Percentiles rank a stretch among this genome's conserved stretches.
Conservation (phyloP, 1,140 invertebrate genomes). For the Tyrophagus putrescentiae region DNA sequence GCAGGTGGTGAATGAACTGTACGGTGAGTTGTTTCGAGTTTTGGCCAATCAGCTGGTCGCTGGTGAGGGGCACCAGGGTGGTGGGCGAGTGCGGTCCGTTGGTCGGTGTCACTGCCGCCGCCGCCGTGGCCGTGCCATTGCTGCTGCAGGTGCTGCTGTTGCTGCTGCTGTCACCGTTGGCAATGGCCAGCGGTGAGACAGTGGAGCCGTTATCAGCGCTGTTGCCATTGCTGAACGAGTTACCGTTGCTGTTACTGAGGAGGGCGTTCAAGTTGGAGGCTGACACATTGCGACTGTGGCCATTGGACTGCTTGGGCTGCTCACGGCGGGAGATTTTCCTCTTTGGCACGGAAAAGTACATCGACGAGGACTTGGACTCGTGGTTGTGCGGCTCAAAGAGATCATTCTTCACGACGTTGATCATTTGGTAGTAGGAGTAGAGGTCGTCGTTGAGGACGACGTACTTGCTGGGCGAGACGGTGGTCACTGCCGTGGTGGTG, state of each 20-base stretch:
- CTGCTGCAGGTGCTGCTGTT: neutral
- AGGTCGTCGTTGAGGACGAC: conserved; percentile 13
- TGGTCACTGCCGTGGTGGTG: neutral
- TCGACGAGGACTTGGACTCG: neutral
- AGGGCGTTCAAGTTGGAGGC: neutral
- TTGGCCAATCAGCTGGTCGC: neutral
- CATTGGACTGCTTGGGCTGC: neutral
- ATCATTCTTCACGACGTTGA: conserved; percentile 19
- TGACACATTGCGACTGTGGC: neutral
- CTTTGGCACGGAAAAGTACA: neutral
- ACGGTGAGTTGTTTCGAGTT: conserved; percentile 12
- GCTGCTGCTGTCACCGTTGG: neutral
- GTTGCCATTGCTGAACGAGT: neutral
- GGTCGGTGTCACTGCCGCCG: neutral
- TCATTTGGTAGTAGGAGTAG: conserved; percentile 22
- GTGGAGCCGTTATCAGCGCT: neutral
- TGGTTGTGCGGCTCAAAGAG: conserved; percentile 6
- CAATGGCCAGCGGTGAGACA: neutral
- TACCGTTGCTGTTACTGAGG: neutral
- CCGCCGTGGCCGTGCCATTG: neutral
- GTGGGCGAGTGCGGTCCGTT: neutral
- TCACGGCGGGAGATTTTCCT: conserved; percentile 9
- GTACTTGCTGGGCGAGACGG: neutral
- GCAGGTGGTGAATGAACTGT: conserved; percentile 16
- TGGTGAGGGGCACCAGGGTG: neutral